Evolutionary conservation across 23 tunicate genomes (phyloP).

Genomic region (Halocynthia roretzi): DNA sequence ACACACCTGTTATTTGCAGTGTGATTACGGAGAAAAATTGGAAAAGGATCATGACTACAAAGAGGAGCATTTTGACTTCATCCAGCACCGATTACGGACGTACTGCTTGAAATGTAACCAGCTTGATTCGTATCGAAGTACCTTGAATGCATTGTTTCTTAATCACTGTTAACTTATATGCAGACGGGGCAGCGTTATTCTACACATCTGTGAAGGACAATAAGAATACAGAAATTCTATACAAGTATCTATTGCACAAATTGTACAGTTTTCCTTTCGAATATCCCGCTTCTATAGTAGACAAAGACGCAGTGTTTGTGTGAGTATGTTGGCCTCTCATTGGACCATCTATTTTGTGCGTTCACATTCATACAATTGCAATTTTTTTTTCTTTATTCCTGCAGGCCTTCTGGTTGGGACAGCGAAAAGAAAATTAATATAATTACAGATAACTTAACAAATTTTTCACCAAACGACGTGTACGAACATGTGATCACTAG

Average conservation of each 20-base stretch:
- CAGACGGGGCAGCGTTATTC: constrained; percentile 66
- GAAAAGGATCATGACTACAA: constrained; percentile 61
- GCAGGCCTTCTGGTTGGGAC: constrained; percentile 94
- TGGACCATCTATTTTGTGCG: neutral
- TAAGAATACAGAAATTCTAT: constrained; percentile 71
- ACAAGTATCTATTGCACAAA: constrained; percentile 71
- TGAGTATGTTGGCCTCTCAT: neutral
- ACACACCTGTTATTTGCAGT: constrained; percentile 9
- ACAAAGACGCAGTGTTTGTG: constrained; percentile 87
- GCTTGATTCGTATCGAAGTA: neutral
- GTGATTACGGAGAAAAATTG: constrained; percentile 63
- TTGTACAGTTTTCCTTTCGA: constrained; percentile 65
- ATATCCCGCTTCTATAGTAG: constrained; percentile 63
- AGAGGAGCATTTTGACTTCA: constrained; percentile 90
- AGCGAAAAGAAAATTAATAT: constrained; percentile 78
- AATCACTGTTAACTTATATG: neutral
- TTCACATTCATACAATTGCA: neutral
- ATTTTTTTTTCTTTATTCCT: neutral
- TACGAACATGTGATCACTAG: constrained; percentile 62
- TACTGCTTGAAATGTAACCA: constrained; percentile 48
- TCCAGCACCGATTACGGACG: constrained; percentile 65
- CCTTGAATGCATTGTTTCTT: neutral
- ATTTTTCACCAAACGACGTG: constrained; percentile 41
- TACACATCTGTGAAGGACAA: constrained; percentile 85
- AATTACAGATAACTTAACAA: constrained; percentile 53